Conservation (phyloP, 2,888 invertebrate genomes). For the Melanotus villosus region DNA sequence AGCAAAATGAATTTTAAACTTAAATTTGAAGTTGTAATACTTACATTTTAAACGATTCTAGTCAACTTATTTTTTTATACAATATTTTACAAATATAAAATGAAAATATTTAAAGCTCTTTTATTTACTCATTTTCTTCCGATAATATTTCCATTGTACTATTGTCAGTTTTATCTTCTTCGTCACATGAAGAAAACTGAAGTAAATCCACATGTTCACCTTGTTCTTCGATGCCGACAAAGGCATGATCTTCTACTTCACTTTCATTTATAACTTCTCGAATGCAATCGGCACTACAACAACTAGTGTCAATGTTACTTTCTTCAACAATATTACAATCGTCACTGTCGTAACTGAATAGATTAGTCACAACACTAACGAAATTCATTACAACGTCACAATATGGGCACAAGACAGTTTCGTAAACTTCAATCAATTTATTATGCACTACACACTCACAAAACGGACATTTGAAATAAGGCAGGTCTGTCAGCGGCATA, state of each 20-base stretch:
- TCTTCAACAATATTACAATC: not conserved
- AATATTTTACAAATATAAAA: too few species aligned
- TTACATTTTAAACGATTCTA: too few species aligned
- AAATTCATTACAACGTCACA: slow-evolving; percentile 62
- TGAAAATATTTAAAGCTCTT: too few species aligned
- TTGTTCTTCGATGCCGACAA: slow-evolving; percentile 57
- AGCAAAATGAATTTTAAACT: too few species aligned
- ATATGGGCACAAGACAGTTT: slow-evolving; percentile 59
- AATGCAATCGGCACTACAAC: slow-evolving; percentile 51
- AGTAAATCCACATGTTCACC: slow-evolving; percentile 16
- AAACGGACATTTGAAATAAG: slow-evolving; percentile 61
- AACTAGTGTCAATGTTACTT: not conserved
- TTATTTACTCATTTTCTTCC: too few species aligned
- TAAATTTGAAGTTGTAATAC: too few species aligned
- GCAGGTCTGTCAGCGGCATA: slow-evolving; percentile 61
- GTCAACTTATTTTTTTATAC: too few species aligned
- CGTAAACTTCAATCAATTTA: slow-evolving; percentile 56
- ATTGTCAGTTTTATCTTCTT: not conserved
- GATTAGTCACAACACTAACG: slow-evolving; percentile 16
- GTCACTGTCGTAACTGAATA: not conserved
- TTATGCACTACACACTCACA: slow-evolving; percentile 61
- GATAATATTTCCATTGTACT: too few species aligned
- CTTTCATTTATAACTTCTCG: slow-evolving; percentile 47
- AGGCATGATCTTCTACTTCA: slow-evolving; percentile 56
- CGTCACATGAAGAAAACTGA: slow-evolving; percentile 14